Evolutionary conservation across 64 coral and sea anemone species (phyloP).

Genomic region (Montipora foliosa): DNA sequence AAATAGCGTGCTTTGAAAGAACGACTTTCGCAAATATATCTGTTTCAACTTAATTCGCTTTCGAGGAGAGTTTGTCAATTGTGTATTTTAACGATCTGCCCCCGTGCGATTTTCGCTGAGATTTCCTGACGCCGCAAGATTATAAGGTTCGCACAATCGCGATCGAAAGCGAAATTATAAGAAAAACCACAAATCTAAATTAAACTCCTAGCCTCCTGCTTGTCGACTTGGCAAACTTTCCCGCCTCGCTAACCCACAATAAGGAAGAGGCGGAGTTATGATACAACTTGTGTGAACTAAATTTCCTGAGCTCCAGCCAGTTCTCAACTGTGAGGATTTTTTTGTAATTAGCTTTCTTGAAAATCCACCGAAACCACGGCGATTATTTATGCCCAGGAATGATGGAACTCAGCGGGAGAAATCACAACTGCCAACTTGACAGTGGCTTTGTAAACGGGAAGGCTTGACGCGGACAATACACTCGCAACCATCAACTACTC

Average conservation of each 20-base stretch:
- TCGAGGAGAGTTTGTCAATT: constrained; percentile 8
- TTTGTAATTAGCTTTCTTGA: constrained; percentile 86
- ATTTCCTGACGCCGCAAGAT: neutral
- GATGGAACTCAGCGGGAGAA: constrained; percentile 24
- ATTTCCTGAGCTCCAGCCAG: constrained; percentile 88
- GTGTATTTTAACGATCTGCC: neutral
- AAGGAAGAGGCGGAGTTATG: constrained; percentile 91
- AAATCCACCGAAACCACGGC: neutral
- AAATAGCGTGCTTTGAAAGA: constrained; percentile 83
- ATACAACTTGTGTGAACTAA: constrained; percentile 87
- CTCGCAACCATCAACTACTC: constrained; percentile 52
- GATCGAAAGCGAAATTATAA: constrained; percentile 33
- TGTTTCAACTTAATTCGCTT: constrained; percentile 52
- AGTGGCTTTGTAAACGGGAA: constrained; percentile 1
- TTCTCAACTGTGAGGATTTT: constrained; percentile 83
- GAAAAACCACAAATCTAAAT: constrained; percentile 86
- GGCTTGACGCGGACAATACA: constrained; percentile 47
- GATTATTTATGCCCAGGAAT: constrained; percentile 12
- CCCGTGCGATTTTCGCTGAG: neutral
- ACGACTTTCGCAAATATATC: constrained; percentile 97
- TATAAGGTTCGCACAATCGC: neutral
- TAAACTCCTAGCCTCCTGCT: constrained; percentile 84
- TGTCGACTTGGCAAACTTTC: constrained; percentile 87
- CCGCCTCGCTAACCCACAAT: constrained; percentile 92
- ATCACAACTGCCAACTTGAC: constrained; percentile 11